Evolutionary conservation across 2,113 vertebrate genomes (phyloP).

Genomic region (Arothron firmamentum): DNA sequence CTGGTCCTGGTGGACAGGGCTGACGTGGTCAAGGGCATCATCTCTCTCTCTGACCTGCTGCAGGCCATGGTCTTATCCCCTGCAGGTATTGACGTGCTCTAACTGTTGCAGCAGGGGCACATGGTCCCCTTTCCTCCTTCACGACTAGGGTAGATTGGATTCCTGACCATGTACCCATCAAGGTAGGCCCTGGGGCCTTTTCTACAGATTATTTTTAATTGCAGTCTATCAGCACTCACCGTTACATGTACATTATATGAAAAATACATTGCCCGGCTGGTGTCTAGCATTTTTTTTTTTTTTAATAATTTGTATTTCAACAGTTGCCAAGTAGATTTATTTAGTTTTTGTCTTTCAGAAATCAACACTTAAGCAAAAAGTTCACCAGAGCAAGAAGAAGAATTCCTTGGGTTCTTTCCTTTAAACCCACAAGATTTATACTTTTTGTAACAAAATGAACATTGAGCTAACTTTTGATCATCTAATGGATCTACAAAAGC

Average conservation of each 20-base stretch:
- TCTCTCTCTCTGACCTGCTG: slow-evolving; percentile 96
- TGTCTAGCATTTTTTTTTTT: not conserved
- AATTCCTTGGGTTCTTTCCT: slow-evolving; percentile 18
- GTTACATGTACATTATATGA: no score
- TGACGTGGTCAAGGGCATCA: slow-evolving; percentile 81
- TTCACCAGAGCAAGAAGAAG: slow-evolving; percentile 8
- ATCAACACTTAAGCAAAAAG: slow-evolving; percentile 8
- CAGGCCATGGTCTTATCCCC: slow-evolving; percentile 93
- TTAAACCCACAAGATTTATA: slow-evolving; percentile 2
- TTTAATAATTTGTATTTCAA: not conserved
- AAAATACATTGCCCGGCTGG: not conserved
- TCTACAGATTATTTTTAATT: not conserved
- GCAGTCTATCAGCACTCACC: not conserved
- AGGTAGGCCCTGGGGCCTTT: slow-evolving; percentile 29
- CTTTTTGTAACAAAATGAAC: slow-evolving; percentile 4
- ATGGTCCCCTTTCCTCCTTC: not conserved
- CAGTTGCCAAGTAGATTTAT: not conserved
- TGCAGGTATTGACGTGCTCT: slow-evolving; percentile 88
- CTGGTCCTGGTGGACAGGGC: slow-evolving; percentile 89
- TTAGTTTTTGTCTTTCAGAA: slow-evolving; percentile 41
- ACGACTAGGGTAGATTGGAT: slow-evolving; percentile 6
- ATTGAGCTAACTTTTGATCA: not conserved
- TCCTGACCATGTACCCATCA: slow-evolving; percentile 5
- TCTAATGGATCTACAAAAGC: not conserved
- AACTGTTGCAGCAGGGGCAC: slow-evolving; percentile 70